Evolutionary conservation across 2,113 vertebrate species (phyloP).

Genomic region (Argyrosomus japonicus): DNA sequence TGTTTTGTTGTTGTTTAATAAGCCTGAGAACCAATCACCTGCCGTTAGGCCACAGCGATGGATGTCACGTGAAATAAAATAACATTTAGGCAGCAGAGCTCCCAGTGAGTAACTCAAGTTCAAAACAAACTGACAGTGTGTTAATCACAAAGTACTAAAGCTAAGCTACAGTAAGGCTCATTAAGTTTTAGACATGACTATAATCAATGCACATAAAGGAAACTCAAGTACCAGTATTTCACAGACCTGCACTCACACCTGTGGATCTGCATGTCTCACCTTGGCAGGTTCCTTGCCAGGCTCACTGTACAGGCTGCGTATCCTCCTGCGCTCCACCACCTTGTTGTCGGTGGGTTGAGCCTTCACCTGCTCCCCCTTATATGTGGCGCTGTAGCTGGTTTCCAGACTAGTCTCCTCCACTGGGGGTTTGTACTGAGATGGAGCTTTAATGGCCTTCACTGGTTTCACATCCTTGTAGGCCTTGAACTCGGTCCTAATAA

Average conservation of each 20-base stretch:
- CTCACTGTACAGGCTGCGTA: slow-evolving; percentile 96
- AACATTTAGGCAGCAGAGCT: neutral
- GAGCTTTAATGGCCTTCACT: slow-evolving; percentile 91
- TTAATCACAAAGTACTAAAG: slow-evolving; percentile 6
- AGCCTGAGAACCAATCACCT: neutral
- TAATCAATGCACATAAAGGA: neutral
- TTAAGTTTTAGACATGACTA: neutral
- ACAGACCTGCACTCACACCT: neutral
- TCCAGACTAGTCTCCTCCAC: slow-evolving; percentile 89
- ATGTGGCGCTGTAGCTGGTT: slow-evolving; percentile 96
- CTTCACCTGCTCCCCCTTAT: slow-evolving; percentile 92
- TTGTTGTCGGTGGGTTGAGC: slow-evolving; percentile 89
- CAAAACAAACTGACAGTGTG: neutral
- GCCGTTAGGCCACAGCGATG: neutral
- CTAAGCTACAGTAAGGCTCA: neutral
- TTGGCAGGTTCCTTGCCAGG: slow-evolving; percentile 90
- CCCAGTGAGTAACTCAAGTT: neutral
- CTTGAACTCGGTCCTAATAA: slow-evolving; percentile 93
- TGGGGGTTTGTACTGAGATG: slow-evolving; percentile 90
- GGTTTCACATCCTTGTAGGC: slow-evolving; percentile 94
- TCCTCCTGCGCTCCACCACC: slow-evolving; percentile 91
- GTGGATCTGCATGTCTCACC: slow-evolving; percentile 82
- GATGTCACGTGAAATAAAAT: neutral
- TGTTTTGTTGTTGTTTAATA: neutral
- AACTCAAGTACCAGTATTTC: neutral